Percentiles rank a stretch among this genome's conserved stretches.
Evolutionary conservation across 2,888 invertebrate genomes (phyloP).

Genomic region (Brenthis ino): DNA sequence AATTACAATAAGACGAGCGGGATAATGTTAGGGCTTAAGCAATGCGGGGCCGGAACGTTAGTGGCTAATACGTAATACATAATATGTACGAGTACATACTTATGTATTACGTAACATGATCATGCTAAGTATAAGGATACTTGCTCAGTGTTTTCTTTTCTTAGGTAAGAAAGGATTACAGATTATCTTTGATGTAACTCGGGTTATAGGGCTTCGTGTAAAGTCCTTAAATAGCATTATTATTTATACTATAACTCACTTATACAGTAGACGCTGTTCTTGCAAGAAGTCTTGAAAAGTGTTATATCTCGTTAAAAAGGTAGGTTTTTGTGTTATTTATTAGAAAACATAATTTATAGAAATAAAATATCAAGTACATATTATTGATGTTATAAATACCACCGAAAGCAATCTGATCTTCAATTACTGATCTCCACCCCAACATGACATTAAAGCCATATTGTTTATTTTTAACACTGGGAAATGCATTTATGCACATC

Average conservation of each 20-base stretch:
- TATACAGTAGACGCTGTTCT: background rate
- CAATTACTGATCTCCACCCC: too few species aligned
- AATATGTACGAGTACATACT: background rate
- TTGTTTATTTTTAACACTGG: too few species aligned
- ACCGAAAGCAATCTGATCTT: too few species aligned
- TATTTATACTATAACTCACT: conserved; percentile 22
- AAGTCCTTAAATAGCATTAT: conserved; percentile 19
- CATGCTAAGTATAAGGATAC: conserved; percentile 39
- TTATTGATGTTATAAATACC: too few species aligned
- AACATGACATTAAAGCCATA: too few species aligned
- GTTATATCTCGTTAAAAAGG: background rate
- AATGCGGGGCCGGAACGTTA: too few species aligned
- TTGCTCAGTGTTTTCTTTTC: conserved; percentile 19
- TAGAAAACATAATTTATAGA: background rate
- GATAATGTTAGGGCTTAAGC: too few species aligned
- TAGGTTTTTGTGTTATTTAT: background rate
- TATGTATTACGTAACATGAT: conserved; percentile 7
- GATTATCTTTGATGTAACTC: conserved; percentile 25
- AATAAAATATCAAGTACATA: too few species aligned
- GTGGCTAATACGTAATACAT: too few species aligned
- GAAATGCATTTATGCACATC: too few species aligned
- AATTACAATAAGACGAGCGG: too few species aligned
- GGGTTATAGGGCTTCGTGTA: conserved; percentile 24
- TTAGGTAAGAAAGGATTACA: conserved; percentile 19
- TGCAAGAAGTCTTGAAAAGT: background rate